phyloP scores from a whole-genome alignment of 92 coral and sea anemone species.

The Pocillopora meandrina region DNA sequence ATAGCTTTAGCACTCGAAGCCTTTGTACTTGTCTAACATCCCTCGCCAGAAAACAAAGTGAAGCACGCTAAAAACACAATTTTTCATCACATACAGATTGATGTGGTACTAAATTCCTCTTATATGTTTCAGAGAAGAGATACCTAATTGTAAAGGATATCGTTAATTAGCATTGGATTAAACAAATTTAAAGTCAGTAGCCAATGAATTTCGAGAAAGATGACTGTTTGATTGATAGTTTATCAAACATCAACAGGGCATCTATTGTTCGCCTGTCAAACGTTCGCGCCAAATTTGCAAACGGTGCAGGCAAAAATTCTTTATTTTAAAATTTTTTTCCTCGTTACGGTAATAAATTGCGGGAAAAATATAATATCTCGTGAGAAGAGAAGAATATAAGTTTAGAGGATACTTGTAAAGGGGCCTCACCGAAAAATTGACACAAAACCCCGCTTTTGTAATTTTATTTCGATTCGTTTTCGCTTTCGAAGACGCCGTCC shows the following conservation, averaged over 20 bases:
- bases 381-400: not conserved
- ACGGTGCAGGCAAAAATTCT: conserved; percentile 23
- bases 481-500: conserved; percentile 27
- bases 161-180: conserved; percentile 91
- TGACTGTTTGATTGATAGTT: conserved; percentile 82
- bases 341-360: not conserved
- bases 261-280: conserved; percentile 71
- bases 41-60: not conserved
- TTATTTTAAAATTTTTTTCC: not conserved
- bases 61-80: conserved; percentile 1
- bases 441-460: not conserved
- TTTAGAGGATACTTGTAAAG: not conserved
- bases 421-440: not conserved
- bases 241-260: conserved; percentile 72
- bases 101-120: conserved; percentile 71
- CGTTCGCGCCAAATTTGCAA: conserved; percentile 82
- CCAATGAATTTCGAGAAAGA: conserved; percentile 69
- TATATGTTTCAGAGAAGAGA: conserved; percentile 54
- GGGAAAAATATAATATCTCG: not conserved
- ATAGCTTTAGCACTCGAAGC: not conserved
- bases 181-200: conserved; percentile 75
- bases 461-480: conserved; percentile 23
- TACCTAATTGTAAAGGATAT: conserved; percentile 89
- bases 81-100: conserved; percentile 15
- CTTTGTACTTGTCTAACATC: not conserved